Conservation (phyloP, 2,797 vertebrate genomes). For the Smutsia gigantea region DNA sequence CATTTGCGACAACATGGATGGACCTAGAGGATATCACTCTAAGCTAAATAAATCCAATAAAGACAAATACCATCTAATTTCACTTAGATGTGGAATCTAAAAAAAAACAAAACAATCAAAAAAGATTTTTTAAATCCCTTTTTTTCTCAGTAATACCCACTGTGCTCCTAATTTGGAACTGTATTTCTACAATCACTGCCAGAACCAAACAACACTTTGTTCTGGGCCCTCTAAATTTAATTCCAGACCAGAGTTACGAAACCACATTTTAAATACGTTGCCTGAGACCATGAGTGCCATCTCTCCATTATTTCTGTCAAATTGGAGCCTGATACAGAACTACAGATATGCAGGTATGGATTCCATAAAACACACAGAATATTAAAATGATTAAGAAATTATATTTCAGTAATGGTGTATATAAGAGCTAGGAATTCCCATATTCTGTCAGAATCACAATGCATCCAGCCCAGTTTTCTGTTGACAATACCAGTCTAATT, state of each 20-base stretch:
- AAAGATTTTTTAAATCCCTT: not conserved
- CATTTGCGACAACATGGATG: too few relatives aligned
- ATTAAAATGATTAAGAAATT: constrained; percentile 16
- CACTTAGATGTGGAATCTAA: too few relatives aligned
- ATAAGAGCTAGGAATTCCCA: not conserved
- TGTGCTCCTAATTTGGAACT: not conserved
- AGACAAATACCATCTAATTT: too few relatives aligned
- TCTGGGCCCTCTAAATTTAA: not conserved
- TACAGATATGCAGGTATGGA: not conserved
- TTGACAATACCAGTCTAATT: not conserved
- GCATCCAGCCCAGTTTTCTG: not conserved
- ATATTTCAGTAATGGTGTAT: not conserved
- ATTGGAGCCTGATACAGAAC: not conserved
- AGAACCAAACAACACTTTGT: not conserved
- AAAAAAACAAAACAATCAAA: too few relatives aligned
- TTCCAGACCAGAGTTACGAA: not conserved
- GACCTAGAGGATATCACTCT: too few relatives aligned
- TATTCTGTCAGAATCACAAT: constrained; percentile 6
- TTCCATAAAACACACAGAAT: not conserved
- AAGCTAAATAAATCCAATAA: too few relatives aligned
- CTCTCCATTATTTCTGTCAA: not conserved
- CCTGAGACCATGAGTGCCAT: not conserved
- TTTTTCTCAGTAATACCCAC: not conserved
- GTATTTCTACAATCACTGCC: not conserved
- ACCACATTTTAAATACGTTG: not conserved